These are phyloP conservation scores for Sisor rabdophorus DNA, from an alignment of 2,113 vertebrate genomes.

Conservation along the genomic window DNA sequence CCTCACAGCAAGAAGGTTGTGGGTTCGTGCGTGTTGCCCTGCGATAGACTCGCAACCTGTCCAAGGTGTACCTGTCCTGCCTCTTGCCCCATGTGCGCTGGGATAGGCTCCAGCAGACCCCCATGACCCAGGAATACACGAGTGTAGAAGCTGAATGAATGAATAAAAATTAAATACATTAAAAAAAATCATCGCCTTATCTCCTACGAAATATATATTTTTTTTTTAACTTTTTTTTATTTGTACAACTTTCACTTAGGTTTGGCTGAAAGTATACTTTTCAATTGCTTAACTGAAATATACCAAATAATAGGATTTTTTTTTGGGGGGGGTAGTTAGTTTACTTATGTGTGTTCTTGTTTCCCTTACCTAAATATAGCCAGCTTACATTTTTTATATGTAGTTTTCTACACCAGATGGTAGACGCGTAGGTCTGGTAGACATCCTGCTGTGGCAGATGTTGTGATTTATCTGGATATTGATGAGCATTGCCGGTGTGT, in stretches of 20 bases:
- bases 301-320: not conserved
- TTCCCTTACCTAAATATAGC: not conserved
- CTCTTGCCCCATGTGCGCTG: too few relatives aligned
- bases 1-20: too few relatives aligned
- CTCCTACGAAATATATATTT: not conserved
- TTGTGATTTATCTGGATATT: conserved; percentile 5
- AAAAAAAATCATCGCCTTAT: not conserved
- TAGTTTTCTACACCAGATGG: conserved; percentile 1
- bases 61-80: too few relatives aligned
- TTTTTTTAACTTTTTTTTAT: not conserved
- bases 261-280: not conserved
- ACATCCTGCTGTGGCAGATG: conserved; percentile 16
- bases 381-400: not conserved
- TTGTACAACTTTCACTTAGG: not conserved
- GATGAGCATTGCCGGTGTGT: not conserved
- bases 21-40: too few relatives aligned
- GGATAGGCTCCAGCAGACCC: too few relatives aligned
- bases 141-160: too few relatives aligned
- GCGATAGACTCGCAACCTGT: too few relatives aligned
- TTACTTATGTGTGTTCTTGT: not conserved
- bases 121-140: too few relatives aligned
- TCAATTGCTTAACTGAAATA: not conserved
- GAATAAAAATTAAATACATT: not conserved
- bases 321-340: not conserved
- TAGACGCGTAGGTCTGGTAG: not conserved